Base-by-base conservation (phyloP, 2,113 vertebrate species). In the Lepidothrix coronata region DNA sequence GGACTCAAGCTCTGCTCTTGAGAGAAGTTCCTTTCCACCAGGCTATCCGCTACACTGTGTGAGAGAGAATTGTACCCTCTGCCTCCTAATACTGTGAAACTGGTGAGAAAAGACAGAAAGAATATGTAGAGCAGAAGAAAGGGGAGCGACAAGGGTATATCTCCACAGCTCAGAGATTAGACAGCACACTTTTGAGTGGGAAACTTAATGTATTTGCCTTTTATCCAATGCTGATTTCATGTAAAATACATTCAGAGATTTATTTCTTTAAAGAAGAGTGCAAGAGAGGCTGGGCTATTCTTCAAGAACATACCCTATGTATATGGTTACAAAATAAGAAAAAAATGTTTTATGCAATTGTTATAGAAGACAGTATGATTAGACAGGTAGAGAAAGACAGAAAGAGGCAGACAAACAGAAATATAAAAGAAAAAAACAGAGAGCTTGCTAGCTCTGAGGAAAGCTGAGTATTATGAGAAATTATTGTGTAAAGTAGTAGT, bases 401-500 rank as follows among this genome's bases (percentile, higher is more conserved):
- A 74, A 84, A 74, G 31, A 93, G 33, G 24, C 35, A 95, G 58
- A 88, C 0, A 2, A 25, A 33, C n/a, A 88, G 85, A 94, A 95
- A 74, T 85, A 77, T 20, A 78, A 93, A 74, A 89, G 62, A 83
- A 91, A 86, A 83, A 75, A 5, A 2, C 28, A 51, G 46, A 43
- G 23, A 92, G 20, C 37, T 87, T 68, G 52, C 22, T 86, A 54
- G 22, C 20, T 78, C 41, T 72, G 92, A 75, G 49, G 57, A 87
- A 93, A 94, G 65, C 18, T 75, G 54, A 65, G 61, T 61, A 89
- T 89, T 95, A 78, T 72, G 15, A 92, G 92, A 92, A 95, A 92
- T 87, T 84, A 86, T 54, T 87, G 70, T 91, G 57, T 86, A 92
- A 95, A 84, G 57, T 75, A 68, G 44, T 77, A 87, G 65, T 89